Base-by-base conservation (phyloP, 1,140 invertebrate genomes). In the Platyura marginata region DNA sequence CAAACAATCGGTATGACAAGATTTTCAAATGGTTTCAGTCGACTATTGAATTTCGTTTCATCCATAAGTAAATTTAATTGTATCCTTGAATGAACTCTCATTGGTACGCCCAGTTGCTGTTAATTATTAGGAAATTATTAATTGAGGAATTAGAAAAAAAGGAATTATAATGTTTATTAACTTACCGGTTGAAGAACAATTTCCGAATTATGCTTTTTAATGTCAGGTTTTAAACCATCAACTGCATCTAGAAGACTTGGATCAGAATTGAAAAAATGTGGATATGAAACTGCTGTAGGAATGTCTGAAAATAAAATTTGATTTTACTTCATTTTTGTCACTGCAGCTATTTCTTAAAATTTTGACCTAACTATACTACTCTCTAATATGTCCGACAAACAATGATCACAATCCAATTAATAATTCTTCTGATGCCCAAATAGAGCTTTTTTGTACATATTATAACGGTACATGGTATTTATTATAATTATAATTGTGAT, bases 261-360 rank as follows among this genome's bases (percentile, higher is more conserved):
- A 54, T 85, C 77, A 1, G 70, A 72, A 37, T 77, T 57, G 42
- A 76, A 65, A 48, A 88, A 91, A 60, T 91, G 87, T 0, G 84
- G 86, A 50, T 77, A 72, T 1, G 85, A 87, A 22, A 85, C 59
- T 0, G 71, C 72, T 9, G 75, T 60, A 1, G 77, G 78, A 18
- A 85, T 68, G 49, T 65, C 77, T 81, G 49, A 8, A 58, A 61
- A 20, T 20, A n/a, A 11, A n/a, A n/a, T n/a, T n/a, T n/a, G n/a
- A n/a, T n/a, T n/a, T n/a, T n/a, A n/a, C n/a, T n/a, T n/a, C n/a
- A n/a, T n/a, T n/a, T n/a, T n/a, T n/a, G n/a, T n/a, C n/a, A n/a
- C n/a, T n/a, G n/a, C n/a, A n/a, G n/a, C n/a, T n/a, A n/a, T n/a
- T n/a, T n/a, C n/a, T n/a, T n/a, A n/a, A n/a, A n/a, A n/a, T n/a